Evolutionary conservation across 2,797 vertebrate genomes (phyloP).

Genomic region (Capromys pilorides): DNA sequence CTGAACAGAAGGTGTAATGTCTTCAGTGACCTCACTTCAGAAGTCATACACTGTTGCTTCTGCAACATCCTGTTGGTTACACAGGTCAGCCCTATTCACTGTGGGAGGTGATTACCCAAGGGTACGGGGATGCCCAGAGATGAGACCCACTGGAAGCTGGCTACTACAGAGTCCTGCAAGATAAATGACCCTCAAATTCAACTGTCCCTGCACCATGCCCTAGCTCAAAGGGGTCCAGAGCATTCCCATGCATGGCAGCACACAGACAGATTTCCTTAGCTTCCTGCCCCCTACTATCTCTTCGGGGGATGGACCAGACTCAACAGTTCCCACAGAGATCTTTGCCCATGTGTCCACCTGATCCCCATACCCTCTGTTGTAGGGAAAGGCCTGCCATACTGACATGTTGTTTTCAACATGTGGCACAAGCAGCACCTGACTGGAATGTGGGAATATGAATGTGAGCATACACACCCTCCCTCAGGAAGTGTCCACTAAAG

Average conservation of each 20-base stretch:
- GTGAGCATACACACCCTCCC: neutral
- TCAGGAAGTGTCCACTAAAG: neutral
- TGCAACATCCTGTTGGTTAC: conserved; percentile 29
- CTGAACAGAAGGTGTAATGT: neutral
- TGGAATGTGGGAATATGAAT: neutral
- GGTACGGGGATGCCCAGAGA: neutral
- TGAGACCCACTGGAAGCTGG: neutral
- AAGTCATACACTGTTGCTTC: neutral
- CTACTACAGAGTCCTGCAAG: neutral
- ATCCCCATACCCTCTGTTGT: neutral
- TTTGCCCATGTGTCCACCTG: neutral
- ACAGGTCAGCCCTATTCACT: neutral
- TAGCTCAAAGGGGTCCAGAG: neutral
- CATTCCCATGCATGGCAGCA: neutral
- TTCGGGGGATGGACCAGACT: neutral
- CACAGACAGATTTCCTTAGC: neutral
- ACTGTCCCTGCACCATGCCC: neutral
- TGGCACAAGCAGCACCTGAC: neutral
- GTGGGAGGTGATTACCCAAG: neutral
- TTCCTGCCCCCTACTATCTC: neutral
- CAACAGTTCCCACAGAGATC: neutral
- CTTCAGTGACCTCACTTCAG: neutral
- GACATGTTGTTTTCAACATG: neutral
- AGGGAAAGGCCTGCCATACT: neutral
- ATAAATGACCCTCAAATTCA: neutral